These are phyloP conservation scores for Drosophila melanocephala DNA, from an alignment of 2,888 invertebrate species.

Conservation along the genomic window DNA sequence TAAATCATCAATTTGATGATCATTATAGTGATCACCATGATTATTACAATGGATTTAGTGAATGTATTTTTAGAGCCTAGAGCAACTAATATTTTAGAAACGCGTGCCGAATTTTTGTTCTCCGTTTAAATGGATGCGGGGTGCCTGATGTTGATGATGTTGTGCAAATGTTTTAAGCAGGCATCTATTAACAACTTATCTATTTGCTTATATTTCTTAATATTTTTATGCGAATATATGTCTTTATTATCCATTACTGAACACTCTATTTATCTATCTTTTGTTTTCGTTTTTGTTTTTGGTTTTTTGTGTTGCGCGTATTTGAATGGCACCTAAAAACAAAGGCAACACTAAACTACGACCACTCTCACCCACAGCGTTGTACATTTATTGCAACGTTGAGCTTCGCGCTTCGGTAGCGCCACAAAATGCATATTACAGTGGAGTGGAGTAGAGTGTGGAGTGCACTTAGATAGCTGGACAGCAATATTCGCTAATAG, in stretches of 20 bases:
- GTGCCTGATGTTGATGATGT: neutral
- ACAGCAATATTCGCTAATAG: slow-evolving; percentile 65
- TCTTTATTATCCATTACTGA: neutral
- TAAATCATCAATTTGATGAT: slow-evolving; percentile 27
- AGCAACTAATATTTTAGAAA: slow-evolving; percentile 5
- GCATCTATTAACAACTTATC: neutral
- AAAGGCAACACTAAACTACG: neutral
- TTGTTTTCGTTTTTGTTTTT: slow-evolving; percentile 7
- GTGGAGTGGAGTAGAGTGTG: no score
- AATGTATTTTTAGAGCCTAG: slow-evolving; percentile 27
- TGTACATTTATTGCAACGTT: slow-evolving; percentile 16
- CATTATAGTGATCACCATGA: neutral
- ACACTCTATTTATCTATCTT: slow-evolving; percentile 7
- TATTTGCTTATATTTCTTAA: neutral
- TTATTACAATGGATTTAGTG: slow-evolving; percentile 10
- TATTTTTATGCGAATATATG: neutral
- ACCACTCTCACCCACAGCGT: neutral
- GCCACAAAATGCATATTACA: slow-evolving; percentile 58
- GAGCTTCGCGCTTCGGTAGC: slow-evolving; percentile 70
- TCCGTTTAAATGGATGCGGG: neutral
- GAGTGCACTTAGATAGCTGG: slow-evolving; percentile 59
- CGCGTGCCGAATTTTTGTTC: slow-evolving; percentile 44
- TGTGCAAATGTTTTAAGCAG: neutral
- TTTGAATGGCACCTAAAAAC: neutral
- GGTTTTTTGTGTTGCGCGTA: neutral